phyloP scores from a whole-genome alignment of 2,888 invertebrate species.

The Caenorhabditis uteleia region DNA sequence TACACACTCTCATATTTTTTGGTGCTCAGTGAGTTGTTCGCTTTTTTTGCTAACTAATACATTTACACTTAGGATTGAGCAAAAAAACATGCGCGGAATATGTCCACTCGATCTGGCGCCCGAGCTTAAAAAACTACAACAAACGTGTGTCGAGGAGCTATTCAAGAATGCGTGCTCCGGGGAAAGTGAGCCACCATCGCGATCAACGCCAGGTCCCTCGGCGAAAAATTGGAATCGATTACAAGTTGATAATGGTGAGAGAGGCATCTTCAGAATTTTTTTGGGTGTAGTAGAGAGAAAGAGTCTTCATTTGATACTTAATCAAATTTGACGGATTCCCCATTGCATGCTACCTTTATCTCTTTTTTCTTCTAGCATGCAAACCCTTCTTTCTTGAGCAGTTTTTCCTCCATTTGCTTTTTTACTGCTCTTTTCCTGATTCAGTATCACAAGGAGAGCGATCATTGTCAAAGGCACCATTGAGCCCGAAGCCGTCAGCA shows the following conservation, averaged over 20 bases:
- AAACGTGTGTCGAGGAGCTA: slow-evolving; percentile 70
- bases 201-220: slow-evolving; percentile 43
- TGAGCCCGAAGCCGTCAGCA: slow-evolving; percentile 69
- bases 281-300: too few relatives aligned
- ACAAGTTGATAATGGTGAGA: slow-evolving; percentile 61
- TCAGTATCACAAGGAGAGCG: slow-evolving; percentile 59
- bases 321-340: background rate
- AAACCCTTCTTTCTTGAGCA: too few relatives aligned
- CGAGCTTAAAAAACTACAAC: slow-evolving; percentile 73
- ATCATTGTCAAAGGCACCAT: slow-evolving; percentile 58
- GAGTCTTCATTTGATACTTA: too few relatives aligned
- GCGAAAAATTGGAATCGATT: slow-evolving; percentile 52
- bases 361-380: slow-evolving; percentile 18
- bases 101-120: slow-evolving; percentile 74
- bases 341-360: background rate
- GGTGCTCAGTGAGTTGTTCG: slow-evolving; percentile 61
- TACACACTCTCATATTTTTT: slow-evolving; percentile 67
- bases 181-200: slow-evolving; percentile 48
- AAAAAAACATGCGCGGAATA: slow-evolving; percentile 73
- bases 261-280: too few relatives aligned
- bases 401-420: background rate
- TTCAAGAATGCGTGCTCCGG: slow-evolving; percentile 56
- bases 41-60: background rate
- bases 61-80: slow-evolving; percentile 57
- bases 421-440: slow-evolving; percentile 4